These are phyloP conservation scores for Magallana nippona DNA, from an alignment of 2,888 invertebrate genomes.

Conservation along the genomic window DNA sequence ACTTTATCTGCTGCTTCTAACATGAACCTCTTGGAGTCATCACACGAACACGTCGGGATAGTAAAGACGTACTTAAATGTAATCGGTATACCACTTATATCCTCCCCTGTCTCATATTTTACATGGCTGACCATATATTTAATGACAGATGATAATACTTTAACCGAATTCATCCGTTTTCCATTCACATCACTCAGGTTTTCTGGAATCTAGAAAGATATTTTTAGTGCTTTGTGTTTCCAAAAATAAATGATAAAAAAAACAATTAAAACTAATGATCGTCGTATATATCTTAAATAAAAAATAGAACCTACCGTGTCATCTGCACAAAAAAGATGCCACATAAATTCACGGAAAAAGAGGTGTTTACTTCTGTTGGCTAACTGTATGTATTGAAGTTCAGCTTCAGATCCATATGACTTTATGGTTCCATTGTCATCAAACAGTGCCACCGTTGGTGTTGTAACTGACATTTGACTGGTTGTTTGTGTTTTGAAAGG, in stretches of 20 bases:
- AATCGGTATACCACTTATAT: neutral
- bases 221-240: too few species aligned
- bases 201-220: neutral
- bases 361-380: neutral
- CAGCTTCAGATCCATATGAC: neutral
- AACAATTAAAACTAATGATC: neutral
- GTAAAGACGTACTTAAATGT: neutral
- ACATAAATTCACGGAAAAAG: conserved; percentile 1
- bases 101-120: neutral
- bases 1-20: neutral
- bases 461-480: neutral
- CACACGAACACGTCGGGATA: neutral
- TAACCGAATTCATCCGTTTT: neutral
- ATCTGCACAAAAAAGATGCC: neutral
- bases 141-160: neutral
- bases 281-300: neutral
- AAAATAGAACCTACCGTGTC: neutral
- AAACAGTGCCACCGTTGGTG: neutral
- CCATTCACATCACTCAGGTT: neutral
- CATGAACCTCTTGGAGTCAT: neutral
- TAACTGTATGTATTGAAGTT: neutral
- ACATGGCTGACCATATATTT: neutral
- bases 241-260: neutral
- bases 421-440: neutral
- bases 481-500: neutral